Base-by-base conservation (phyloP, 2,797 vertebrate species). In the Brachyrhaphis roseni region DNA sequence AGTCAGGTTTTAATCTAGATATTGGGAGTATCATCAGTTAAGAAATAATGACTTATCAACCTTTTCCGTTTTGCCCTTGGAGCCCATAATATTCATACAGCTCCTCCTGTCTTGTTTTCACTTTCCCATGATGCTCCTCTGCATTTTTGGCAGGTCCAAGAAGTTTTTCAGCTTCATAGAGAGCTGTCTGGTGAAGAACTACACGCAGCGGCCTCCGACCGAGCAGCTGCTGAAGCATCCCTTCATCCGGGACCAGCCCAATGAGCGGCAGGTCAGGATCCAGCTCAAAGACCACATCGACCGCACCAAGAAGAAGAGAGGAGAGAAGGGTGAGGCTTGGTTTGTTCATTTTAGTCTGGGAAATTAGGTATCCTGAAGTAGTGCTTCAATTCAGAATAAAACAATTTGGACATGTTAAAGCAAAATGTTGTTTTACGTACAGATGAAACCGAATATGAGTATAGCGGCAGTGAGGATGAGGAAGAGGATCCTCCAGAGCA, bases 91-190 rank as follows among this genome's bases (percentile, higher is more conserved):
- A 28, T n/a, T 45, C 68, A 70, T 70, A 23, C 28, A n/a, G 66
- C 39, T 70, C 23, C 20, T 39, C 7, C 62, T 66, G 34, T 41
- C 36, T 68, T 41, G 36, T 43, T 43, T 46, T 36, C 28, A 15
- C 76, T 28, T 28, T 0, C 70, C 77, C 71, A 71, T 49, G 26
- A n/a, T 12, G 7, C 53, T 62, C 46, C 10, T 74, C 45, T 13
- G 0, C 39, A 1, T 75, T 23, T 62, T 46, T n/a, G 4, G 6
- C 86, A 99, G 98, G 98, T 99, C 98, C 12, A 99, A 99, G 95
- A 99, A 99, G 90, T 99, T 99, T 91, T 98, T 99, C 85, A 99
- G 97, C 91, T 99, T 99, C 93, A 99, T 99, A 84, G 98, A 99
- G 94, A 94, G 97, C 83, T 99, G 97, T 77, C 95, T 99, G 92